Base-by-base conservation (phyloP, 2,797 vertebrate species). In the Poecile montanus region DNA sequence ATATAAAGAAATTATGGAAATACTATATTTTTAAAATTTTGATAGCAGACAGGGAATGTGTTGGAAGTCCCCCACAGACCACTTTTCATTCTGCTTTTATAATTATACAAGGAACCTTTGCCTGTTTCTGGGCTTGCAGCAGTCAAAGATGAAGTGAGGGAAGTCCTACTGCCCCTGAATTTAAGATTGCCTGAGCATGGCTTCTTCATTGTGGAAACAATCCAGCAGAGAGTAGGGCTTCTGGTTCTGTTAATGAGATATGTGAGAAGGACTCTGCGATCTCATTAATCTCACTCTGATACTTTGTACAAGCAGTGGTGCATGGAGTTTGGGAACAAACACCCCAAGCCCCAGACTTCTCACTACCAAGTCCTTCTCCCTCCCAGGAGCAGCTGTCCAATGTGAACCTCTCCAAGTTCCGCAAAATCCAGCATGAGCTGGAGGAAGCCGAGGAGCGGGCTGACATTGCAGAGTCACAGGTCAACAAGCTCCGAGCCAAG, bases 401-500 rank as follows among this genome's bases (percentile, higher is more conserved):
- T 14, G 66, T 91, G 62, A 98, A 98, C 93, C 90, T 99, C 25
- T 95, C 97, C 68, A 98, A 98, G 93, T 98, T 98, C 96, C 97
- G 98, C 42, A 98, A 98, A 94, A 90, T 98, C 63, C 98, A 98
- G 94, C 98, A 98, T 6, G 98, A 97, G 75, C 95, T 99, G 77
- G 99, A 99, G 74, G 99, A 99, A 91, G 99, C 99, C 25, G 99
- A 99, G 98, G 73, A 86, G 65, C 73, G 83, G 73, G 84, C 84
- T 71, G 84, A 86, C 58, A 87, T 87, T 71, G 84, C 84, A 38
- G 85, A 87, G 75, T 79, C 75, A 10, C 75, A 87, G 38, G 82
- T 85, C 45, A 85, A 85, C 82, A 85, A 85, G 72, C 82, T 76
- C 72, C 83, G 83, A 30, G 83, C 6, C 0, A 85, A 85, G 23